Evolutionary conservation across 2,797 vertebrate species (phyloP).

Genomic region (Characodon lateralis): DNA sequence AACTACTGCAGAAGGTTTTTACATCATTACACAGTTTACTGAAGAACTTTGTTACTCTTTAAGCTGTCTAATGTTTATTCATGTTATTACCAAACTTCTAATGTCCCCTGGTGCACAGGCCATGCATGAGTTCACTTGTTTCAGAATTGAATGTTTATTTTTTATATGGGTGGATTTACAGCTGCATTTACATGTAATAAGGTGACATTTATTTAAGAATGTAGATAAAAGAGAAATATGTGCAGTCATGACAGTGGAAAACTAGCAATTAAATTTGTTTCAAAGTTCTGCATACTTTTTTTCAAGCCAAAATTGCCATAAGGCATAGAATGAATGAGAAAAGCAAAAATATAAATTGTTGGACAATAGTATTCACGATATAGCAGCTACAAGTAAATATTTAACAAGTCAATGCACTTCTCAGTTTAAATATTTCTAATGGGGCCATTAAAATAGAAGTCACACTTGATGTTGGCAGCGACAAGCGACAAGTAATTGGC

Average conservation of each 20-base stretch:
- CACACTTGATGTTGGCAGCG: neutral
- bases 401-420: neutral
- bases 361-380: neutral
- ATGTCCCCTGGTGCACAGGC: constrained; percentile 6
- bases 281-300: neutral
- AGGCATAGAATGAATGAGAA: neutral
- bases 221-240: constrained; percentile 19
- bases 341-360: neutral
- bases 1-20: neutral
- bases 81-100: neutral
- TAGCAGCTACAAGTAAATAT: neutral
- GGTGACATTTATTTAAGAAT: constrained; percentile 33
- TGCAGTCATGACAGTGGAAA: neutral
- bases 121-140: constrained; percentile 20
- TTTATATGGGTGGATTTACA: neutral
- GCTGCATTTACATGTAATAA: constrained; percentile 31
- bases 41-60: constrained; percentile 15
- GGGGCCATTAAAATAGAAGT: neutral
- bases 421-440: neutral
- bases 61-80: constrained; percentile 21
- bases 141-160: constrained; percentile 15
- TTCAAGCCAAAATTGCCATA: neutral
- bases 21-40: neutral
- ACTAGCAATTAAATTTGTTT: neutral
- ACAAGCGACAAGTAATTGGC: neutral